Evolutionary conservation across 92 coral and sea anemone species (phyloP), one percentile per base, ranked within the genome.

Genomic region (Palythoa grandis): DNA sequence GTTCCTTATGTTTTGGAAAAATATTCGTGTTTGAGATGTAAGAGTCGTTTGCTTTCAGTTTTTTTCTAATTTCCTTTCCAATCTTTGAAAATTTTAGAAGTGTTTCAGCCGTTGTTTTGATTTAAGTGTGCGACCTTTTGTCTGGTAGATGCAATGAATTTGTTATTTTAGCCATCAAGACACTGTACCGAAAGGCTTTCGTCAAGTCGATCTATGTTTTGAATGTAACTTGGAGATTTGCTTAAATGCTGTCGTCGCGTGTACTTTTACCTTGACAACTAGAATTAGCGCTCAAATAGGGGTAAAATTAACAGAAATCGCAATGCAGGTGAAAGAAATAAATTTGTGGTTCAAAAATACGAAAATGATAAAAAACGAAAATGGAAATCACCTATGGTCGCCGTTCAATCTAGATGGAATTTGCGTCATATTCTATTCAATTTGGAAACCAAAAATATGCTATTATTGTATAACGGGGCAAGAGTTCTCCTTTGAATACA

Each of bases 391-490:
- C 85, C 85, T 66, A 61, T 61, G 43, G 13, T 48, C 37, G 67
- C n/a, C 15, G 9, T 17, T 15, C 67, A 67, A 24, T 29, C 60
- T 15, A 63, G 8, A 47, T 43, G 85, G 75, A 66, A 80, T 80
- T 80, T 80, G 85, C 85, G 85, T 80, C 85, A 80, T 58, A 40
- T 47, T 80, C 74, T 67, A 65, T 65, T 80, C 56, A 67, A 80
- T 65, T 80, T 12, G 63, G 43, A 80, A 80, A 80, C 85, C 85
- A 22, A 66, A 80, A 80, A 47, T 80, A 80, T 80, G 57, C 85
- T n/a, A 80, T 80, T 80, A 67, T 80, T 80, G 85, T 80, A 80
- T 43, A 80, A 80, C 85, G 85, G 85, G 40, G 74, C 74, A 19
- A 80, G 48, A 67, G 14, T 40, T 65, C 74, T 66, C 11, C 61